Conservation (phyloP, 2,888 invertebrate species). For the Lagria hirta region DNA sequence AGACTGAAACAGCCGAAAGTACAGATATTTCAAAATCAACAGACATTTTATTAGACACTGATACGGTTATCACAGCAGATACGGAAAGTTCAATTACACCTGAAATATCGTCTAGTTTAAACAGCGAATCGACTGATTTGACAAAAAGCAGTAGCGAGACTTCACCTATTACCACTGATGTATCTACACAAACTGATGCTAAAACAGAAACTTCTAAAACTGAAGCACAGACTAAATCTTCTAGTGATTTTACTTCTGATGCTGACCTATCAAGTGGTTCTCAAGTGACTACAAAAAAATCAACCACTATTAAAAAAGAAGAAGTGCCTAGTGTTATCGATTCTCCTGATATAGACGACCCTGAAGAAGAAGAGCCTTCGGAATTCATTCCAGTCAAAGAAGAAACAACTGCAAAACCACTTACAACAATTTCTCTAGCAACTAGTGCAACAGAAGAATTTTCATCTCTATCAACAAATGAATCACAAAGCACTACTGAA, state of each 20-base stretch:
- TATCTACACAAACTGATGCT: slow-evolving; percentile 26
- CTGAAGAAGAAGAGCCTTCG: not conserved
- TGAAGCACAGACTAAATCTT: slow-evolving; percentile 25
- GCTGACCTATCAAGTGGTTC: slow-evolving; percentile 11
- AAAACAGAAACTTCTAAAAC: slow-evolving; percentile 24
- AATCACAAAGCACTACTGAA: slow-evolving; percentile 30
- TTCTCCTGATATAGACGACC: not conserved
- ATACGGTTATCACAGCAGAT: no score
- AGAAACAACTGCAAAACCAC: slow-evolving; percentile 11
- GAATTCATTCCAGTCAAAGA: no score
- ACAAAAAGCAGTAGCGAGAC: slow-evolving; percentile 5
- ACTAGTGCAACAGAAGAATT: no score
- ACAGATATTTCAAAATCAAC: slow-evolving; percentile 1
- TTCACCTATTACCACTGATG: slow-evolving; percentile 10
- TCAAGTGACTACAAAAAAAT: no score
- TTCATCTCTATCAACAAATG: no score
- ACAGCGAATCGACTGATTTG: no score
- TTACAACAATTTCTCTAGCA: no score
- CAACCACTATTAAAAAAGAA: no score
- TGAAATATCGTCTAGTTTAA: no score
- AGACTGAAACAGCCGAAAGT: slow-evolving; percentile 22
- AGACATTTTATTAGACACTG: no score
- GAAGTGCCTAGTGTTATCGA: no score
- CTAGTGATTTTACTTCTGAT: slow-evolving; percentile 26
- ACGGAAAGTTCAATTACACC: no score